Evolutionary conservation across 92 coral and sea anemone genomes (phyloP).

Genomic region (Paramuricea clavata): DNA sequence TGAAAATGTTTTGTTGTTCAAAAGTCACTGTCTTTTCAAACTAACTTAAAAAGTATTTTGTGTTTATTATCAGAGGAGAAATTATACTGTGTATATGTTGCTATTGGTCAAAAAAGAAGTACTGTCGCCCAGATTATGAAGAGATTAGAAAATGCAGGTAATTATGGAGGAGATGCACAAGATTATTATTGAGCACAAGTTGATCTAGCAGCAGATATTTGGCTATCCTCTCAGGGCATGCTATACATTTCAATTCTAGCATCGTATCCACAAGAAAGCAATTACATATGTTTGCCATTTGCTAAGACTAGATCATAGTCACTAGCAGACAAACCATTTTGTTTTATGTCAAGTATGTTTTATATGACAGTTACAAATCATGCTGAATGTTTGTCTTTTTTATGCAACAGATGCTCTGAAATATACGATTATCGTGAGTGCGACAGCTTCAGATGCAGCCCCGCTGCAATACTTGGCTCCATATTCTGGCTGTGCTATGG

Average conservation of each 20-base stretch:
- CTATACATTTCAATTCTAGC: not conserved
- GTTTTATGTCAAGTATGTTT: no score
- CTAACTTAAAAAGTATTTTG: not conserved
- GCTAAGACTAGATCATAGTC: no score
- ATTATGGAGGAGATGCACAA: no score
- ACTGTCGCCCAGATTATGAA: constrained; percentile 98
- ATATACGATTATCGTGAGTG: constrained; percentile 97
- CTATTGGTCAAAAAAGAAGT: constrained; percentile 99
- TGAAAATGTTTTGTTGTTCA: no score
- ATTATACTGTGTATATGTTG: constrained; percentile 98
- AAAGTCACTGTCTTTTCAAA: not conserved
- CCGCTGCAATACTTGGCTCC: constrained; percentile 99
- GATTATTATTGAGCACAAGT: not conserved
- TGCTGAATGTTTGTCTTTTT: not conserved
- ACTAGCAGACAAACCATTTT: not conserved
- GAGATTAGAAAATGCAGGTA: constrained; percentile 94
- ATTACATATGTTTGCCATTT: no score
- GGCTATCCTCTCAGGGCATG: not conserved
- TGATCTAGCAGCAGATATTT: not conserved
- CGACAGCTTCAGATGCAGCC: constrained; percentile 99
- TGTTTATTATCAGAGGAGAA: constrained; percentile 79
- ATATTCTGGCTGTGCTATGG: constrained; percentile 99
- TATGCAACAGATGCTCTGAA: constrained; percentile 88
- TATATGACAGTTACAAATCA: not conserved
- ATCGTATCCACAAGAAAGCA: no score